Percentiles rank a stretch among this genome's conserved stretches.
Evolutionary conservation across 2,113 vertebrate species (phyloP).

Genomic region (Ceyx cyanopectus): DNA sequence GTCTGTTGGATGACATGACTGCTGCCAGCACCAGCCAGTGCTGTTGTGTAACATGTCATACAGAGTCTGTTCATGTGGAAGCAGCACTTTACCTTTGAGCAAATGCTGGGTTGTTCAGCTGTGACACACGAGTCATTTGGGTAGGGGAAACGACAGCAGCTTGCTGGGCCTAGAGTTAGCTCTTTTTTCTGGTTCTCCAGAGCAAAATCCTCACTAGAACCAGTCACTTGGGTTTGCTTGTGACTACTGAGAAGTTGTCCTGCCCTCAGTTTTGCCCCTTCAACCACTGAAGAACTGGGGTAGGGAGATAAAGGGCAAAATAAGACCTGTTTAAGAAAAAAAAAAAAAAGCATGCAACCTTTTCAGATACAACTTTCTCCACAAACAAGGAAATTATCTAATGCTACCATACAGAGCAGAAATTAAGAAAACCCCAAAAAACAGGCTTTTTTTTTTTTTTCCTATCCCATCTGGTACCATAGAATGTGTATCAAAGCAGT

Average conservation of each 20-base stretch:
- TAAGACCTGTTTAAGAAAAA: background rate
- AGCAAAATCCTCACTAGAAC: background rate
- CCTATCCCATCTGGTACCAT: background rate
- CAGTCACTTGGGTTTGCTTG: background rate
- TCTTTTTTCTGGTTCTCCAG: background rate
- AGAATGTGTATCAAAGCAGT: background rate
- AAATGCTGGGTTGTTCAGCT: background rate
- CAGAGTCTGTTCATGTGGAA: fast-evolving
- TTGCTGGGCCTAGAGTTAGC: background rate
- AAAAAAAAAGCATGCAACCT: background rate
- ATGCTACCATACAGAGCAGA: background rate
- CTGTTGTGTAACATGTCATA: background rate
- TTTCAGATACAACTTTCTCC: background rate
- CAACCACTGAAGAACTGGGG: background rate
- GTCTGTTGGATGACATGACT: background rate
- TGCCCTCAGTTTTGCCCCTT: background rate
- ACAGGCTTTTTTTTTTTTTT: background rate
- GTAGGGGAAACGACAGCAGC: background rate
- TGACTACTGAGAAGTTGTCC: background rate
- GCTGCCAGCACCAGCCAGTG: background rate
- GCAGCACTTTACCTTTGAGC: background rate
- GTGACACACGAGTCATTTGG: fast-evolving
- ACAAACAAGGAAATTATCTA: background rate
- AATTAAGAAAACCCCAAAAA: background rate
- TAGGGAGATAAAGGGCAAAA: background rate